These are phyloP conservation scores for Mythimna impura DNA, from an alignment of 2,888 invertebrate genomes.

Conservation along the genomic window DNA sequence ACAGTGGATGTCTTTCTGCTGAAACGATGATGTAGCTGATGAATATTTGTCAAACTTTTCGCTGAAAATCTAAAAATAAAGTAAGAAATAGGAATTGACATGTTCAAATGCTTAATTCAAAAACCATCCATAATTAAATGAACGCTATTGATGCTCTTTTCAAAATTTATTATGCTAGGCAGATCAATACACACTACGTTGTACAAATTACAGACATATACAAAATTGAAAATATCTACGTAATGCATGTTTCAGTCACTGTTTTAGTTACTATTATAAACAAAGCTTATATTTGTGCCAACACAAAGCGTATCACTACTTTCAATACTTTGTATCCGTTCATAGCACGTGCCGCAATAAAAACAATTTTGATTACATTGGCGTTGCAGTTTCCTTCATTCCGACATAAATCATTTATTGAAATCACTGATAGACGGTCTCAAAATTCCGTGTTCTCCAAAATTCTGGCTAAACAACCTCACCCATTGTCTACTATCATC, in stretches of 20 bases:
- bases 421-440: slow-evolving; percentile 14
- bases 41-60: too few relatives aligned
- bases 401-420: slow-evolving; percentile 19
- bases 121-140: not conserved
- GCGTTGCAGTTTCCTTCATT: slow-evolving; percentile 15
- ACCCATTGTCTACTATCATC: not conserved
- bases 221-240: not conserved
- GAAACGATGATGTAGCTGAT: too few relatives aligned
- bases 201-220: not conserved
- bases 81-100: too few relatives aligned
- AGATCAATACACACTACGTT: not conserved
- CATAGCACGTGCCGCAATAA: slow-evolving; percentile 29
- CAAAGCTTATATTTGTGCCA: slow-evolving; percentile 26
- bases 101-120: too few relatives aligned
- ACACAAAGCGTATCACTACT: slow-evolving; percentile 37
- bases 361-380: slow-evolving; percentile 36
- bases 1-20: too few relatives aligned
- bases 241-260: slow-evolving; percentile 18
- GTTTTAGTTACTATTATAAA: slow-evolving; percentile 49
- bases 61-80: too few relatives aligned
- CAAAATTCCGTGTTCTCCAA: not conserved
- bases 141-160: not conserved
- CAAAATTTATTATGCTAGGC: not conserved
- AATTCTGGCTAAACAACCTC: not conserved
- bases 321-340: slow-evolving; percentile 29